phyloP scores from a whole-genome alignment of 2,797 vertebrate species.

The Lagodon rhomboides region DNA sequence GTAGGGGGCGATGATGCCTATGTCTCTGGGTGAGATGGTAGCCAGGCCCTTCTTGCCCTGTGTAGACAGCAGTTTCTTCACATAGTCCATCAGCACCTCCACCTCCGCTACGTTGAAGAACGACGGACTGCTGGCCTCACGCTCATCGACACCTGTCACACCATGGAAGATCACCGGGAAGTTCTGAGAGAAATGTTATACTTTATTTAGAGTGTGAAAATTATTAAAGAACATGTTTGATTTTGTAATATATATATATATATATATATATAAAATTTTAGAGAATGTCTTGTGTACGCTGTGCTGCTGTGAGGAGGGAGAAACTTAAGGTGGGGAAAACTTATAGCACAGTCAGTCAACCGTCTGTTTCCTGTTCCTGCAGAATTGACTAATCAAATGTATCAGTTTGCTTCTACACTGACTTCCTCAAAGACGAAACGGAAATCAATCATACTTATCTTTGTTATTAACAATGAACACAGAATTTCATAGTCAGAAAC shows the following conservation, averaged over 20 bases:
- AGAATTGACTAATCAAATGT: not conserved
- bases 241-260: too few relatives aligned
- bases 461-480: not conserved
- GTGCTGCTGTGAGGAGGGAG: not conserved
- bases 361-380: not conserved
- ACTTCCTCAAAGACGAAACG: not conserved
- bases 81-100: conserved; percentile 87
- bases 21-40: conserved; percentile 83
- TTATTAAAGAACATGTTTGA: not conserved
- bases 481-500: not conserved
- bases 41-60: conserved; percentile 83
- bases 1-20: conserved; percentile 96
- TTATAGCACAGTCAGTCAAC: too few relatives aligned
- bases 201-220: not conserved
- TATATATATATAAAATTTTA: not conserved
- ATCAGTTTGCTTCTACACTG: too few relatives aligned
- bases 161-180: conserved; percentile 96
- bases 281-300: not conserved
- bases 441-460: not conserved
- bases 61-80: conserved; percentile 87
- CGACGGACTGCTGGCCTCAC: conserved; percentile 91
- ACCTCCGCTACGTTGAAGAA: conserved; percentile 95
- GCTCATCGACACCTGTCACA: conserved; percentile 87
- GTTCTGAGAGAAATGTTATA: conserved; percentile 74
- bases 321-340: not conserved